Base-by-base conservation (phyloP, 2,888 invertebrate genomes). In the Lottia gigantea region DNA sequence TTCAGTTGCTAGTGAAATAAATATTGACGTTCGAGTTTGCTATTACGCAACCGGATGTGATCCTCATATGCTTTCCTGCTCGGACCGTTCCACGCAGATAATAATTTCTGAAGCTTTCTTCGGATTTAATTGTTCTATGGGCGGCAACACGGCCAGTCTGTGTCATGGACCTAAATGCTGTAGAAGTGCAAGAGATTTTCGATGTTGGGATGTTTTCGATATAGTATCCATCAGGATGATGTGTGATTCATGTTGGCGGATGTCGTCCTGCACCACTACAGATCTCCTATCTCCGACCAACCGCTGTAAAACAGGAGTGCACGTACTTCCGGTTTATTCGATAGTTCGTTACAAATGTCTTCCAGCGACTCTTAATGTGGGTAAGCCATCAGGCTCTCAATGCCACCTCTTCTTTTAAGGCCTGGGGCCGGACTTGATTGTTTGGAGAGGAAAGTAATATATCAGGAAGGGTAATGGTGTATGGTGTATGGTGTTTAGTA, bases 201-300 rank as follows among this genome's bases (percentile, higher is more conserved):
- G 55, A 55, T 55, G 55, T 55, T 55, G 55, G 55, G 55, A 55
- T 16, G 23, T 55, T 19, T 55, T 55, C 8, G 55, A 55, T 55
- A 23, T 55, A 15, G 23, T 55, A 3, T 23, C 55, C 12, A 23
- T 55, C 19, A 55, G 55, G 23, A 23, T 11, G 11, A 11, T 55
- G n/a, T 55, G 55, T 55, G 55, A 23, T 55, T 12, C 19, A 4
- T 55, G 55, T 55, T 55, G 55, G 55, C 12, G 55, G 23, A 19
- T 23, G 14, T 19, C 55, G 19, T 23, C 19, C 7, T 55, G 55
- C 15, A 19, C 23, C 19, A 19, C 55, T 2, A 55, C 23, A 1
- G 23, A 19, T 23, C 19, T 19, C 11, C 19, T 55, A 0, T 55
- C 55, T 4, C 55, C 55, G 2, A 40, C 40, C 40, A 55, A 55